phyloP scores from a whole-genome alignment of 1,140 invertebrate genomes.

The Cheumatopsyche charites region DNA sequence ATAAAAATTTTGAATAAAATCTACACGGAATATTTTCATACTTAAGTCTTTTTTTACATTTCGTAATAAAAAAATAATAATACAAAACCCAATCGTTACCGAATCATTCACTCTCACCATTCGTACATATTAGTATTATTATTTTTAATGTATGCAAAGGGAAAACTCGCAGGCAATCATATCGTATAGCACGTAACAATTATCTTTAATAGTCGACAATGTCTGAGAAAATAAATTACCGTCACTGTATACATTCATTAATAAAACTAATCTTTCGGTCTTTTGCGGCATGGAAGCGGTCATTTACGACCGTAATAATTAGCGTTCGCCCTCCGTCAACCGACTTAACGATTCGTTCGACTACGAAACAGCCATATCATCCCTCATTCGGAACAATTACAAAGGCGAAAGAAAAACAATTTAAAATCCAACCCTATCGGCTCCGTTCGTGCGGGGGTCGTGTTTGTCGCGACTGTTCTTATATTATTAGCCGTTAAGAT shows the following conservation, averaged over 20 bases:
- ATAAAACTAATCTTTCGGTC: slow-evolving; percentile 38
- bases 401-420: neutral
- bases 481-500: slow-evolving; percentile 31
- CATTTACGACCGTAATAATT: slow-evolving; percentile 13
- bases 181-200: too few relatives aligned
- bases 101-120: too few relatives aligned
- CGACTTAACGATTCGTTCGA: too few relatives aligned
- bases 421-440: too few relatives aligned
- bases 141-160: too few relatives aligned
- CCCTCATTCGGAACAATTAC: neutral
- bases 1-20: neutral
- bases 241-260: slow-evolving; percentile 37
- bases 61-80: neutral
- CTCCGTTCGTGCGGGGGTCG: neutral
- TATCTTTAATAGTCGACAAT: too few relatives aligned
- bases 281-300: neutral
- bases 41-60: neutral
- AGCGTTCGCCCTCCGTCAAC: neutral
- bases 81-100: too few relatives aligned
- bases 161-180: too few relatives aligned
- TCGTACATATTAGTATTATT: too few relatives aligned
- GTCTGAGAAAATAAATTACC: neutral
- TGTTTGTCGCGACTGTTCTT: slow-evolving; percentile 21
- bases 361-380: slow-evolving; percentile 11
- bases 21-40: neutral